Evolutionary conservation across 2,113 vertebrate species (phyloP), one percentile per base, ranked within the genome.

Genomic region (Hystrix brachyura): DNA sequence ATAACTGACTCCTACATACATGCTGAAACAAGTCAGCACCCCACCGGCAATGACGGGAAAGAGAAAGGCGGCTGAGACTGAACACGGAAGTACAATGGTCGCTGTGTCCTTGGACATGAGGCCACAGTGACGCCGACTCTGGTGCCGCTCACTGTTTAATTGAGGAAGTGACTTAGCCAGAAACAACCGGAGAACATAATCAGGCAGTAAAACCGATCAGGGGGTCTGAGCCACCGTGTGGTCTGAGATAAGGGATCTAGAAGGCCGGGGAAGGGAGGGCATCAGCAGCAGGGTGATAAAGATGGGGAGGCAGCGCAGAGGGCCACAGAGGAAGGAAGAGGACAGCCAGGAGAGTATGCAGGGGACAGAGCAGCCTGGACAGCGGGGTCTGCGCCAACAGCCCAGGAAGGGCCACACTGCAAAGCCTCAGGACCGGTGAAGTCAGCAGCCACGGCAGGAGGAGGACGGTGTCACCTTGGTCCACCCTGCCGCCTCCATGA

Each of bases 131-230:
- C 5, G 11, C 72, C 18, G 48, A 94, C 34, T 74, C 71, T 29
- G 71, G 64, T 67, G 71, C 55, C 5, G 1, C 82, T 69, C 71
- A 10, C 62, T 27, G 29, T 48, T 64, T 90, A 85, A 95, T 2
- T 95, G 81, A 95, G 81, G 81, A 96, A 74, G 94, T 38, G 48
- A 80, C 65, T 29, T 48, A 94, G 72, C 48, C 93, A 97, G 65
- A 65, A 92, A 83, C 83, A 71, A 79, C 76, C 51, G 34, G 51
- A 82, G 69, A 88, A 79, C 38, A 83, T 91, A 78, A 78, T 59
- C 72, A 67, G 78, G 81, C 85, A 76, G 74, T 67, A 90, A 97
- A 90, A 51, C 18, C 34, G 3, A 14, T 14, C 10, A 60, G 55
- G 4, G 51, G 10, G 79, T 55, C 93, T 13, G 46, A 23, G 81